Conservation (phyloP, 1,140 invertebrate species). For the Cyphomyrmex costatus region DNA sequence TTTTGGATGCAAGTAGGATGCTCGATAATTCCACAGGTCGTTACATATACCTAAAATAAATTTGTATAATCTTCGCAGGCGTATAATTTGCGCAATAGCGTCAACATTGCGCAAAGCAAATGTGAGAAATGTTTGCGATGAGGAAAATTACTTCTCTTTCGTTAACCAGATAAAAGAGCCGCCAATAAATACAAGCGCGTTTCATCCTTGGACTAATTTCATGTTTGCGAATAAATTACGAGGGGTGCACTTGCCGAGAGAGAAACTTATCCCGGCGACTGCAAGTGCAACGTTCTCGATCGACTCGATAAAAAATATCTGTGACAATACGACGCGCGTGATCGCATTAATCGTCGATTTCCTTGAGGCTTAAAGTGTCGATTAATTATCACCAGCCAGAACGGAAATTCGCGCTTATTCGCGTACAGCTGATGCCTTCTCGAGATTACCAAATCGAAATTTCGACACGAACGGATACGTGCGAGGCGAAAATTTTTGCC, state of each 20-base stretch:
- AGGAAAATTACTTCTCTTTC: not conserved
- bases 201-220: constrained; percentile 44
- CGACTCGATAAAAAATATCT: constrained; percentile 15
- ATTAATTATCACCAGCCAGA: constrained; percentile 47
- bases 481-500: not conserved
- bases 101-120: not conserved
- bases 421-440: too few species aligned
- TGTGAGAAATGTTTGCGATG: not conserved
- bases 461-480: not conserved
- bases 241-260: not conserved
- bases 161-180: constrained; percentile 4
- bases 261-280: not conserved
- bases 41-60: not conserved
- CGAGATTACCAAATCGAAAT: not conserved
- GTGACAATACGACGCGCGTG: constrained; percentile 12
- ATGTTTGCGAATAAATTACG: constrained; percentile 21
- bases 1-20: not conserved
- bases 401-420: not conserved
- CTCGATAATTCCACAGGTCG: not conserved
- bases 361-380: not conserved
- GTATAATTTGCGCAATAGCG: not conserved
- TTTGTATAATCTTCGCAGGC: not conserved
- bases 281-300: not conserved
- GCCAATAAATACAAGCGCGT: not conserved
- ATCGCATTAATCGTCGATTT: not conserved